A percentile compares a stretch with the other conserved stretches of the same genome.
Conservation (phyloP, 2,888 invertebrate species). For the Operophtera brumata region DNA sequence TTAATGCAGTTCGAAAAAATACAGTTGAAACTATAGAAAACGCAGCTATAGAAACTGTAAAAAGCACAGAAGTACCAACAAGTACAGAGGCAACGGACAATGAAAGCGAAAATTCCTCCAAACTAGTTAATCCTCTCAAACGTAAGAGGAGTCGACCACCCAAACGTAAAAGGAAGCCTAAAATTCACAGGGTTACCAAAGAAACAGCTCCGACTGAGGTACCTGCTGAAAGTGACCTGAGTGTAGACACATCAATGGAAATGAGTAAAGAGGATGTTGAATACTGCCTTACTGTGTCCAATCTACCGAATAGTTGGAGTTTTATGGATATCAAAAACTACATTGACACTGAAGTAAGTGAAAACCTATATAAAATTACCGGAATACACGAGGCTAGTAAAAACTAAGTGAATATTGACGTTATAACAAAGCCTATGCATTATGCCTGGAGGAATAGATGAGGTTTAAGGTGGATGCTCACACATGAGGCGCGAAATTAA, state of each 20-base stretch:
- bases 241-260: slow-evolving; percentile 3
- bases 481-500: too few relatives aligned
- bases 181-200: background rate
- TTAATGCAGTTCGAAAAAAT: background rate
- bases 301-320: slow-evolving; percentile 38
- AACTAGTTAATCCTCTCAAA: slow-evolving; percentile 6
- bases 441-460: too few relatives aligned
- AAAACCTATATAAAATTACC: background rate
- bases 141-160: background rate
- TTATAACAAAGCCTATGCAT: too few relatives aligned
- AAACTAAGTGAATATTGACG: too few relatives aligned
- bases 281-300: slow-evolving; percentile 35
- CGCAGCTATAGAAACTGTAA: background rate
- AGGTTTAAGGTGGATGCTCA: too few relatives aligned
- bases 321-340: slow-evolving; percentile 41
- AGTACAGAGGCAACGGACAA: background rate
- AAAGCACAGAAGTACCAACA: background rate
- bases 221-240: background rate
- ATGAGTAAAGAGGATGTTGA: slow-evolving; percentile 22
- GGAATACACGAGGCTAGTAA: too few relatives aligned
- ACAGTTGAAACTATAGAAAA: background rate
- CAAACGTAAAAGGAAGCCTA: slow-evolving; percentile 1
- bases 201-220: background rate
- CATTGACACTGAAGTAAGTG: slow-evolving; percentile 41
- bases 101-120: background rate